Evolutionary conservation across 2,888 invertebrate genomes (phyloP).

Genomic region (Rhorus exstirpatorius): DNA sequence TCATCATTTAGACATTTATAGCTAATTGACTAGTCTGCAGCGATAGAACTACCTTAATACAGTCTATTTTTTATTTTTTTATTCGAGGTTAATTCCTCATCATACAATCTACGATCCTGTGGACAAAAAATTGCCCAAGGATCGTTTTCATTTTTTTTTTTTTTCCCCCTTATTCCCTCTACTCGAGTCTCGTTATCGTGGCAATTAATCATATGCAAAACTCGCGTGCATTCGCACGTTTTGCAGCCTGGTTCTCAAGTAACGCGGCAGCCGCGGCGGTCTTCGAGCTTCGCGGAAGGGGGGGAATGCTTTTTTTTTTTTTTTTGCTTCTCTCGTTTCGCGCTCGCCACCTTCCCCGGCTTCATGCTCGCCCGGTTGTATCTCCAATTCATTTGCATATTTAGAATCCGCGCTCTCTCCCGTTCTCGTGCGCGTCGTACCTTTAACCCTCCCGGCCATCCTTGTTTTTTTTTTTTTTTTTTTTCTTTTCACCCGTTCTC

Average conservation of each 20-base stretch:
- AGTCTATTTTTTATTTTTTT: no score
- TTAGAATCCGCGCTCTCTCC: conserved; percentile 75
- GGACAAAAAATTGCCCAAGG: no score
- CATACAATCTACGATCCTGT: no score
- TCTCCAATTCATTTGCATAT: conserved; percentile 84
- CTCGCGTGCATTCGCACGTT: conserved; percentile 1
- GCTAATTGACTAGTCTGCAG: no score
- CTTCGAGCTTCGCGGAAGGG: conserved; percentile 14
- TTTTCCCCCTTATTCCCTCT: no score
- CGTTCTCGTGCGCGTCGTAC: background rate
- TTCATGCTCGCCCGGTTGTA: conserved; percentile 82
- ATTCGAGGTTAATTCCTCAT: no score
- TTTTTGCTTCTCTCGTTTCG: conserved; percentile 46
- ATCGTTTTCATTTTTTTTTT: background rate
- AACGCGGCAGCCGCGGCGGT: conserved; percentile 53
- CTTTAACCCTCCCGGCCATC: no score
- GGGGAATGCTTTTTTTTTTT: background rate
- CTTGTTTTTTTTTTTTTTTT: conserved; percentile 12
- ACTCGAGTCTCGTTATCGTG: no score
- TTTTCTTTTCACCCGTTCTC: conserved; percentile 69
- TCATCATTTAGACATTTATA: no score
- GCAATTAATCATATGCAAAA: no score
- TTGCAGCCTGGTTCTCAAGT: conserved; percentile 22
- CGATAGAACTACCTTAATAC: no score
- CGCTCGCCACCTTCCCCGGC: conserved; percentile 78